phyloP scores from a whole-genome alignment of 1,140 invertebrate genomes.

The Zaprionus lachaisei region DNA sequence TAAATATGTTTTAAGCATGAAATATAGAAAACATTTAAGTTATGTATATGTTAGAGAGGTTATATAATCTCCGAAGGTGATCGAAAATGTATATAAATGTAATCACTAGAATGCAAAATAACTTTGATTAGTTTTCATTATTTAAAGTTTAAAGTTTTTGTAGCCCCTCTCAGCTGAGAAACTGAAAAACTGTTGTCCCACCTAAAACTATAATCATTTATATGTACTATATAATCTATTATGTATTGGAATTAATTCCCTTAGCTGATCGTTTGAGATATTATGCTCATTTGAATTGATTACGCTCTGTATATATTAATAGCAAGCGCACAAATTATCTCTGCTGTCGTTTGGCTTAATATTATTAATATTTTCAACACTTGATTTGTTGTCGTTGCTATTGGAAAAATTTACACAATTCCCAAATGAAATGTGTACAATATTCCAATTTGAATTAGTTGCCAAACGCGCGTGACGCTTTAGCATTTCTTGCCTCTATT shows the following conservation, averaged over 20 bases:
- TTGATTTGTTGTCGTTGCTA: conserved; percentile 64
- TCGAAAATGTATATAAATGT: no score
- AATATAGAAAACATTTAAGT: neutral
- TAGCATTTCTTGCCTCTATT: neutral
- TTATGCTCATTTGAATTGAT: conserved; percentile 25
- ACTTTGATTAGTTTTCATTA: neutral
- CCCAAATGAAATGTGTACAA: conserved; percentile 70
- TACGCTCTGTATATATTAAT: conserved; percentile 22
- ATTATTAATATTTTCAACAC: conserved; percentile 72
- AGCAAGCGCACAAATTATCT: conserved; percentile 50
- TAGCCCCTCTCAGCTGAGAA: neutral
- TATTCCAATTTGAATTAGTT: conserved; percentile 69
- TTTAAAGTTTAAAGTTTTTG: neutral
- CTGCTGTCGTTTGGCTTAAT: conserved; percentile 40
- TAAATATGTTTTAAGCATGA: neutral
- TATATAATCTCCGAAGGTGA: neutral
- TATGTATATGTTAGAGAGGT: neutral
- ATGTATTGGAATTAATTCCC: conserved; percentile 1
- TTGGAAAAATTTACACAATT: conserved; percentile 71
- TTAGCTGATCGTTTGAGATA: neutral
- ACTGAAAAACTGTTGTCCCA: neutral
- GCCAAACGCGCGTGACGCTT: conserved; percentile 28
- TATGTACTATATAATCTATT: neutral
- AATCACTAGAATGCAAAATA: neutral
- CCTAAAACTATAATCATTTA: neutral